Evolutionary conservation across 2,888 invertebrate genomes (phyloP).

Genomic region (Phengaris alcon): DNA sequence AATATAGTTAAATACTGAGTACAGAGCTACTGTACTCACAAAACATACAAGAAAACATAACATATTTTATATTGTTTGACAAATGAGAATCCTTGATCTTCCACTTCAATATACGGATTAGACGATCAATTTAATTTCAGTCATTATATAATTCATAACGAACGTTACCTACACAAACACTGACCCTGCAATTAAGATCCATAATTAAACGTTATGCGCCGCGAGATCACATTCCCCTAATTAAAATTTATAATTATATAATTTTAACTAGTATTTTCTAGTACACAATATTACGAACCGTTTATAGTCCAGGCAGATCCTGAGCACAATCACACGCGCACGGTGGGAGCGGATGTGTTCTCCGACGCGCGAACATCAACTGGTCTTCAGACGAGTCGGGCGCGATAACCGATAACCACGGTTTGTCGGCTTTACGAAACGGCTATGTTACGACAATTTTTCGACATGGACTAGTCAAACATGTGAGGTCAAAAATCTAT

Average conservation of each 20-base stretch:
- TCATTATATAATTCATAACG: neutral
- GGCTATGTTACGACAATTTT: slow-evolving; percentile 37
- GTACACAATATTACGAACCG: neutral
- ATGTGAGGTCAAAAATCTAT: neutral
- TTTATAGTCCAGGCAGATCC: slow-evolving; percentile 1
- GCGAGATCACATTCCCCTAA: slow-evolving; percentile 53
- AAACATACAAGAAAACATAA: too few relatives aligned
- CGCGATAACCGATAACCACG: slow-evolving; percentile 70
- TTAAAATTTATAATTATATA: slow-evolving; percentile 39
- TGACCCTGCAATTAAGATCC: neutral
- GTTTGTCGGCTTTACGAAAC: slow-evolving; percentile 55
- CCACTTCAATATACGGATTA: neutral
- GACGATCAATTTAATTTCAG: neutral
- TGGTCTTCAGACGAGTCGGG: slow-evolving; percentile 56
- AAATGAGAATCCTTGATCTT: too few relatives aligned
- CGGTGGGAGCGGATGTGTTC: slow-evolving; percentile 66
- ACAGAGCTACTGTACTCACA: too few relatives aligned
- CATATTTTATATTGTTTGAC: too few relatives aligned
- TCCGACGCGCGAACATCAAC: slow-evolving; percentile 74
- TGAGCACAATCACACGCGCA: slow-evolving; percentile 46
- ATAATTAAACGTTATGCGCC: slow-evolving; percentile 56
- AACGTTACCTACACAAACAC: neutral
- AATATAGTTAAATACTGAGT: too few relatives aligned
- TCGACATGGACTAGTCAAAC: slow-evolving; percentile 30
- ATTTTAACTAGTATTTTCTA: neutral